Evolutionary conservation across 1,140 invertebrate genomes (phyloP).

Genomic region (Pogonomyrmex barbatus): DNA sequence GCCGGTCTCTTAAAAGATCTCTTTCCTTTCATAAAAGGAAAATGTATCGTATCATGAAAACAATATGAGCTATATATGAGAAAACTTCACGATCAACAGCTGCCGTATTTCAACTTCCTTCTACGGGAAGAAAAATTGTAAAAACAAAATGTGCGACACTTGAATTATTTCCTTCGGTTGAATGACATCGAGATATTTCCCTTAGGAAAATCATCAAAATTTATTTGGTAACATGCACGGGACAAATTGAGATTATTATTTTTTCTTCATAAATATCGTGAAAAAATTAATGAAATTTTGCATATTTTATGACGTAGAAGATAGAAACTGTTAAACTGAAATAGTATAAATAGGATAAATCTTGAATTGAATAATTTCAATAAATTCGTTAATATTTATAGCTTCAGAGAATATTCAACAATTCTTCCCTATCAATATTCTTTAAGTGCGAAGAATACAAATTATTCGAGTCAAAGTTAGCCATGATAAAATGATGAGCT

Average conservation of each 20-base stretch:
- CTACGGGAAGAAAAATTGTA: not conserved
- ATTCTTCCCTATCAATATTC: not conserved
- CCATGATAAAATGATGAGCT: not conserved
- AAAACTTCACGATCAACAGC: not conserved
- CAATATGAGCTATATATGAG: not conserved
- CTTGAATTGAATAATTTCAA: slow-evolving; percentile 8
- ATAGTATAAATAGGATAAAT: not conserved
- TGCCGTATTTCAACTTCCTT: not conserved
- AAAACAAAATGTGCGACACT: not conserved
- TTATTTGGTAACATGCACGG: not conserved
- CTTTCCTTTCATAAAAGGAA: not conserved
- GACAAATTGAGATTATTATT: not conserved
- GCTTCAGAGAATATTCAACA: not conserved
- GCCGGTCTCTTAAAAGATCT: not conserved
- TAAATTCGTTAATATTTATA: slow-evolving; percentile 13
- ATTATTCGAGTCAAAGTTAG: not conserved
- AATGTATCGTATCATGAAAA: not conserved
- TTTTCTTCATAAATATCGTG: not conserved
- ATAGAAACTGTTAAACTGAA: not conserved
- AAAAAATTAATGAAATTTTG: not conserved
- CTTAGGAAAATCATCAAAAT: not conserved
- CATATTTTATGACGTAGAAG: not conserved
- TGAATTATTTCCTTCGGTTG: not conserved
- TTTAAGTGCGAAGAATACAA: not conserved
- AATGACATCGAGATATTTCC: slow-evolving; percentile 6